Percentiles rank a stretch among this genome's conserved stretches.
Conservation (phyloP, 2,113 vertebrate genomes). For the Ondatra zibethicus region DNA sequence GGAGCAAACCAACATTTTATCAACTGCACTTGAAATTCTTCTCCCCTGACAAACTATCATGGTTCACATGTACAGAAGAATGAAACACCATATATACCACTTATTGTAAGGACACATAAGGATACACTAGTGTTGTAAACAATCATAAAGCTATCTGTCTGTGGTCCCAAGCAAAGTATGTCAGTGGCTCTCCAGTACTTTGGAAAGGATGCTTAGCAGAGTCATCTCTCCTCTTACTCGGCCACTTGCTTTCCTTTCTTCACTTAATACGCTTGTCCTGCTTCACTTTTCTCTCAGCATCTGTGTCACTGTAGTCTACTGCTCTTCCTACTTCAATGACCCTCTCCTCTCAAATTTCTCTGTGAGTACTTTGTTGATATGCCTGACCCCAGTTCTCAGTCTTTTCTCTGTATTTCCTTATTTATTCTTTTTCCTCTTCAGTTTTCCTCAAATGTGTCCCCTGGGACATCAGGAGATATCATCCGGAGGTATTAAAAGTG, state of each 20-base stretch:
- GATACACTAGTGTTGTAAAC: neutral
- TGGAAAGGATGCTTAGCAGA: neutral
- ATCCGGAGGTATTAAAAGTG: neutral
- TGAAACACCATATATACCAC: neutral
- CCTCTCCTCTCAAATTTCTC: neutral
- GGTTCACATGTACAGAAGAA: neutral
- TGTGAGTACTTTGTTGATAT: neutral
- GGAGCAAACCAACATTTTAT: neutral
- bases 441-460: neutral
- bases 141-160: neutral
- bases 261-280: neutral
- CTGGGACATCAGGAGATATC: neutral
- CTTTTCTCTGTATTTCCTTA: conserved; percentile 35
- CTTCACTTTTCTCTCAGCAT: neutral
- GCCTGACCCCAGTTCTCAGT: neutral
- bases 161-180: neutral
- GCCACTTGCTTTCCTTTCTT: neutral
- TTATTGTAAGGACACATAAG: neutral
- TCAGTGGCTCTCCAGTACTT: neutral
- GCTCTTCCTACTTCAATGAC: neutral
- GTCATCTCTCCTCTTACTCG: neutral
- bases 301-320: neutral
- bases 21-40: neutral
- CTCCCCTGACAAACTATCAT: neutral
- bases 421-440: neutral